These are phyloP conservation scores for Oxyteleia sp. DNA, from an alignment of 2,888 invertebrate species.

Conservation along the genomic window DNA sequence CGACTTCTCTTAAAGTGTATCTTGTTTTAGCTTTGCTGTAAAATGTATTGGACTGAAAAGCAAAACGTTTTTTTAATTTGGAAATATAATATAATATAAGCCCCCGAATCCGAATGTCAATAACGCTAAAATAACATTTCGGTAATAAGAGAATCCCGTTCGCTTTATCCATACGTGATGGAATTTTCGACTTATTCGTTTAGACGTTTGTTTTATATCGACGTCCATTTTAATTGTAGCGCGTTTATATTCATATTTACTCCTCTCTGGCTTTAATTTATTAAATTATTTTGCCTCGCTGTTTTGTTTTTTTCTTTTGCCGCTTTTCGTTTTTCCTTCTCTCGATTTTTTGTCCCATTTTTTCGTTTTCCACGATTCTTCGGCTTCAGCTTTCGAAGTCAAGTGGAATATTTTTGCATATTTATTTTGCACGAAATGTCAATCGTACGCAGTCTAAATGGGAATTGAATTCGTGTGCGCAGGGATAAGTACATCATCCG, in stretches of 20 bases:
- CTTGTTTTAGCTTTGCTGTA: too few relatives aligned
- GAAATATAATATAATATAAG: conserved; percentile 51
- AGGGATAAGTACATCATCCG: conserved; percentile 93
- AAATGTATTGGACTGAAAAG: too few relatives aligned
- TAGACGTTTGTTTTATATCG: conserved; percentile 21
- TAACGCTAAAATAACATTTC: conserved; percentile 65
- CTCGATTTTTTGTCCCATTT: not conserved
- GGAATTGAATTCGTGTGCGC: conserved; percentile 82
- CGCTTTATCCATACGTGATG: conserved; percentile 12
- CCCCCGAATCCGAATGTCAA: conserved; percentile 54
- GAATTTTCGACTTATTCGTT: conserved; percentile 19
- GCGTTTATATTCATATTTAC: conserved; percentile 10
- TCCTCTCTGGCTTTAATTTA: not conserved
- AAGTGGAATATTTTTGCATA: conserved; percentile 36
- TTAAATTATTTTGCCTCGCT: not conserved
- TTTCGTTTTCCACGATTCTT: conserved; percentile 16
- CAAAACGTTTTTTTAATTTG: too few relatives aligned
- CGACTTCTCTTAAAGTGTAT: too few relatives aligned
- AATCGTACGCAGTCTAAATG: conserved; percentile 35
- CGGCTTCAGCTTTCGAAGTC: conserved; percentile 15
- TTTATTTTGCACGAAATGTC: conserved; percentile 44
- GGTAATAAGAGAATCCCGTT: conserved; percentile 33
- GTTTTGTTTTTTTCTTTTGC: too few relatives aligned
- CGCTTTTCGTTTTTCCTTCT: not conserved
- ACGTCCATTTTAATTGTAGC: conserved; percentile 8